phyloP scores from a whole-genome alignment of 2,888 invertebrate species.

The Candidula unifasciata region DNA sequence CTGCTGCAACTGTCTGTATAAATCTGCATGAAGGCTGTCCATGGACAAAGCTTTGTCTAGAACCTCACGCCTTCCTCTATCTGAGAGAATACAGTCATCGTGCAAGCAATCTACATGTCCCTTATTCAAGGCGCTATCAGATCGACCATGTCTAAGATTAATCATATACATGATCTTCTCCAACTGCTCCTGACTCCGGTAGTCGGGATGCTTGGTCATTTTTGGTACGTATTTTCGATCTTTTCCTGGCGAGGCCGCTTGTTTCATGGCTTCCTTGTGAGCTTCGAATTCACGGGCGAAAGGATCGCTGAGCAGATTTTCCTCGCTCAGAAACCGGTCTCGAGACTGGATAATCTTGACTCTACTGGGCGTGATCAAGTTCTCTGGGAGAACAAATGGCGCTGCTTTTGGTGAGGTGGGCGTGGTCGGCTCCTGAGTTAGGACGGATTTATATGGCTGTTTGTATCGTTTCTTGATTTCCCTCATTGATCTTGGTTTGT shows the following conservation, averaged over 20 bases:
- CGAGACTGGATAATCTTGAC: constrained; percentile 65
- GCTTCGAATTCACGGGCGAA: constrained; percentile 62
- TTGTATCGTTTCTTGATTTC: constrained; percentile 52
- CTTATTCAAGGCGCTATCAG: constrained; percentile 40
- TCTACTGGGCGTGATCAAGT: constrained; percentile 55
- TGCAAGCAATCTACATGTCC: constrained; percentile 61
- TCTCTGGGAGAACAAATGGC: constrained; percentile 53
- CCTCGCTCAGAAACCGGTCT: constrained; percentile 67
- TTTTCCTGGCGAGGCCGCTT: constrained; percentile 27
- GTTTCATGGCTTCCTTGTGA: constrained; percentile 60
- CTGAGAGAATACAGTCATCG: constrained; percentile 70
- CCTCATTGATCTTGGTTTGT: constrained; percentile 51
- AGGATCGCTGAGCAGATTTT: constrained; percentile 58
- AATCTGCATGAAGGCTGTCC: constrained; percentile 63
- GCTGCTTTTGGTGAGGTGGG: constrained; percentile 39
- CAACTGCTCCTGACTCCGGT: constrained; percentile 55
- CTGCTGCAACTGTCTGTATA: constrained; percentile 58
- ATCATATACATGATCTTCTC: constrained; percentile 51
- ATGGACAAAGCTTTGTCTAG: constrained; percentile 67
- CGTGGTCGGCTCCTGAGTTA: constrained; percentile 10
- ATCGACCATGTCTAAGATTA: constrained; percentile 44
- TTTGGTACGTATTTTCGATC: constrained; percentile 53
- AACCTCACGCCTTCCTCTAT: constrained; percentile 66
- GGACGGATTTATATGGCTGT: constrained; percentile 40
- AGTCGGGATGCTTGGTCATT: constrained; percentile 29